Base-by-base conservation (phyloP, 2,888 invertebrate genomes). In the Opisthograptis luteolata region DNA sequence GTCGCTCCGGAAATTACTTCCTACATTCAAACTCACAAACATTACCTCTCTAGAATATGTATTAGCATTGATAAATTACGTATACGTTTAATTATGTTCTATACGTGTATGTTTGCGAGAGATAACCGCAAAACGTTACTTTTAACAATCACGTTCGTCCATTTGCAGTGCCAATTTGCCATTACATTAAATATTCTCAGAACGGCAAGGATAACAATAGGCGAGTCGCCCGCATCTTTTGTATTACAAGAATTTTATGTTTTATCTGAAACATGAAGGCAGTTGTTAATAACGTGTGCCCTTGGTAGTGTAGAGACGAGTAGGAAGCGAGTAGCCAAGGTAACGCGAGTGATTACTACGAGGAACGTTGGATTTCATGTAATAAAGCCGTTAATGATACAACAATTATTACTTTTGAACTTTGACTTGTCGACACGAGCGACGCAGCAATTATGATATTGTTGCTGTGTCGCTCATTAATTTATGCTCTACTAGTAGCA, bases 321-420 rank as follows among this genome's bases (percentile, higher is more conserved):
- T 58, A 74, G 70, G 70, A 70, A 73, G 68, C 64, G 15, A 25
- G 52, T 60, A 58, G 57, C 63, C 73, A 75, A 76, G 76, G 73
- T 66, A 62, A 75, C 60, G 58, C 54, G 40, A 62, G 41, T 59
- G 63, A 66, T 70, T 69, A 76, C 65, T 63, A 64, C 43, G 47
- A 60, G 58, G 49, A 67, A 62, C 64, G 56, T 64, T 66, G 64
- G 66, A 59, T 64, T 65, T 62, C 68, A 58, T 62, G 58, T 60
- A 50, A 49, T 56, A 54, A 53, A 52, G 55, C 49, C 42, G 40
- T 49, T 70, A 66, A 71, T 64, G 58, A 66, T 62, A 68, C 64
- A 60, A 68, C 64, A 60, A 68, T 71, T 67, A 65, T 66, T 66
- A 64, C 58, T 58, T 63, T 63, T 69, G 68, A 71, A 70, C 69